A percentile compares a stretch with the other conserved stretches of the same genome.
These are phyloP conservation scores for Ispidina picta DNA, from an alignment of 2,797 vertebrate genomes.

Conservation along the genomic window DNA sequence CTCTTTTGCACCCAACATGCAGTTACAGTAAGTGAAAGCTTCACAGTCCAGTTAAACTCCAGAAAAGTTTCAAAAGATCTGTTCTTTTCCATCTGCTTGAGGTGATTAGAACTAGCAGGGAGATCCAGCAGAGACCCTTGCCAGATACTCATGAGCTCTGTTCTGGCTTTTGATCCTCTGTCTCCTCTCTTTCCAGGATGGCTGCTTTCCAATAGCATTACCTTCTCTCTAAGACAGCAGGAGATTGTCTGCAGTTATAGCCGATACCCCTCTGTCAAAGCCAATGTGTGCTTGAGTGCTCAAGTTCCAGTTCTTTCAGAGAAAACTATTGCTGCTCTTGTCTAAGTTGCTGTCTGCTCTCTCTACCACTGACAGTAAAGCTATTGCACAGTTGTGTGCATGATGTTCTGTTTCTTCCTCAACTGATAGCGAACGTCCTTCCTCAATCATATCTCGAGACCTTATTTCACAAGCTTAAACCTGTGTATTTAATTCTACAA, in stretches of 20 bases:
- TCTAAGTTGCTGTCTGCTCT: not conserved
- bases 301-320: conserved; percentile 28
- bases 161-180: conserved; percentile 51
- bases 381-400: not conserved
- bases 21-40: not conserved
- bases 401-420: conserved; percentile 30
- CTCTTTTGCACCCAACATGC: not conserved
- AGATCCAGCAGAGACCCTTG: conserved; percentile 56
- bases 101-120: conserved; percentile 50
- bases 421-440: not conserved
- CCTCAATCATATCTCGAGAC: not conserved
- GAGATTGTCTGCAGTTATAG: conserved; percentile 38
- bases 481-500: not conserved
- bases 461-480: not conserved
- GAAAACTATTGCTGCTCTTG: not conserved
- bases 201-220: conserved; percentile 44
- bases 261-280: conserved; percentile 36
- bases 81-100: conserved; percentile 62
- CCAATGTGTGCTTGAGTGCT: conserved; percentile 39
- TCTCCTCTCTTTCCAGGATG: conserved; percentile 55
- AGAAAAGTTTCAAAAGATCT: conserved; percentile 30
- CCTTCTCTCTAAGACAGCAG: conserved; percentile 45
- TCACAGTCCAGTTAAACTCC: not conserved
- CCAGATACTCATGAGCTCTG: conserved; percentile 54
- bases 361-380: not conserved